phyloP scores from a whole-genome alignment of 2,113 vertebrate genomes.

The Protomyctophum bolini region DNA sequence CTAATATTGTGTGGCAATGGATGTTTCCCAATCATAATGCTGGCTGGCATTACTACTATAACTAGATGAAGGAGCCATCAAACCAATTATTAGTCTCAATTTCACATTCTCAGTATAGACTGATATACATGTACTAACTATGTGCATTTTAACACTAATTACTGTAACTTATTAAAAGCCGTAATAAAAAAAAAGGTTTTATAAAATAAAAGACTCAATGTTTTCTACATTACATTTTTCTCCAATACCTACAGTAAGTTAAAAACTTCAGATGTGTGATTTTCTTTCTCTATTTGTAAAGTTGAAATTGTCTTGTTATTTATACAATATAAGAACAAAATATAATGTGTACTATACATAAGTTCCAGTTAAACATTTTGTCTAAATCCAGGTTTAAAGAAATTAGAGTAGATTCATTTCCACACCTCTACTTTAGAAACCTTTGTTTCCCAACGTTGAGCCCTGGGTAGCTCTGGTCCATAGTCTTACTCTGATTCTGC shows the following conservation, averaged over 20 bases:
- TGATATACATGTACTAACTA: neutral
- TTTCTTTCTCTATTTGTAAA: neutral
- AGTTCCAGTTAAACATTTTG: too few relatives aligned
- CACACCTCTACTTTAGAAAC: too few relatives aligned
- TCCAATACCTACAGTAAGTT: neutral
- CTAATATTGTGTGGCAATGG: constrained; percentile 61
- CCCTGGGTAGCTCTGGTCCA: too few relatives aligned
- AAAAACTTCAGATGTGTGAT: neutral
- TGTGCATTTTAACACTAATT: constrained; percentile 35
- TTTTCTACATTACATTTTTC: neutral
- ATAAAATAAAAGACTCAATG: neutral
- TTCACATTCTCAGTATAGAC: constrained; percentile 38
- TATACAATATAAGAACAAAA: too few relatives aligned
- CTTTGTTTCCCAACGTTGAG: too few relatives aligned
- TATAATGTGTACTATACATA: too few relatives aligned
- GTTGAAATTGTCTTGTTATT: too few relatives aligned
- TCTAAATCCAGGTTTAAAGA: too few relatives aligned
- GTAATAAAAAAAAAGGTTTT: neutral
- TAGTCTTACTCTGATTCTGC: too few relatives aligned
- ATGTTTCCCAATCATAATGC: constrained; percentile 64
- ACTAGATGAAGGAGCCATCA: constrained; percentile 36
- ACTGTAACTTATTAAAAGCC: constrained; percentile 34
- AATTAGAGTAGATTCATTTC: too few relatives aligned
- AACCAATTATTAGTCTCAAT: constrained; percentile 50
- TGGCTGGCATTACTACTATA: constrained; percentile 40